Base-by-base conservation (phyloP, 1,140 invertebrate genomes). In the Drosophila saltans region DNA sequence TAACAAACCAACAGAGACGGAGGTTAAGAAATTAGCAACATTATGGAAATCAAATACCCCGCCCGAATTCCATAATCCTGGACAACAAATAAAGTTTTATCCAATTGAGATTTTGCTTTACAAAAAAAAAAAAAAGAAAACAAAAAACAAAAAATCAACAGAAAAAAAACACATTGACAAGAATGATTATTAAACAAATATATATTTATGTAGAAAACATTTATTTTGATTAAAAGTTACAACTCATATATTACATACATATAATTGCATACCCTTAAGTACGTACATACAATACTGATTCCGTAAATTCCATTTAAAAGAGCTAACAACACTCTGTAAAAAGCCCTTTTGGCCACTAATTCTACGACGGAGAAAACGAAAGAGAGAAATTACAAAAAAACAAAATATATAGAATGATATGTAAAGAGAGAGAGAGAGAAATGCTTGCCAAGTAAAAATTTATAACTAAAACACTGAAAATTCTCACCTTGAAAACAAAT, bases 381-480 rank as follows among this genome's bases (percentile, higher is more conserved):
- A 68, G 62, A 66, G 60, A 36, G 62, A 66, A 63, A 36, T 5
- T 36, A 36, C 3, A 36, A 36, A 36, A 36, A 36, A 36, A 4
- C 33, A 36, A 36, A 6, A 36, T 36, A 36, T 36, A 36, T 36
- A 68, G 62, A 62, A 41, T 69, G 45, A 60, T 69, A 66, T 62
- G 39, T 33, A 62, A 67, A 78, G 62, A 43, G 74, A 68, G 55
- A 57, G 68, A 59, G n/a, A 41, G 40, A 59, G 26, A 48, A 80
- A 84, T 62, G 80, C 83, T 86, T 86, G 84, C 84, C 83, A 88
- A 88, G 67, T 52, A 52, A 52, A 86, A 74, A 80, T 66, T 76
- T 57, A 73, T 70, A 70, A 45, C 61, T 69, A 61, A 86, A 77
- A 77, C 62, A 69, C 52, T 72, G 72, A 21, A 75, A 70, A 69